Base-by-base conservation (phyloP, 2,113 vertebrate genomes). In the Ranitomeya variabilis region DNA sequence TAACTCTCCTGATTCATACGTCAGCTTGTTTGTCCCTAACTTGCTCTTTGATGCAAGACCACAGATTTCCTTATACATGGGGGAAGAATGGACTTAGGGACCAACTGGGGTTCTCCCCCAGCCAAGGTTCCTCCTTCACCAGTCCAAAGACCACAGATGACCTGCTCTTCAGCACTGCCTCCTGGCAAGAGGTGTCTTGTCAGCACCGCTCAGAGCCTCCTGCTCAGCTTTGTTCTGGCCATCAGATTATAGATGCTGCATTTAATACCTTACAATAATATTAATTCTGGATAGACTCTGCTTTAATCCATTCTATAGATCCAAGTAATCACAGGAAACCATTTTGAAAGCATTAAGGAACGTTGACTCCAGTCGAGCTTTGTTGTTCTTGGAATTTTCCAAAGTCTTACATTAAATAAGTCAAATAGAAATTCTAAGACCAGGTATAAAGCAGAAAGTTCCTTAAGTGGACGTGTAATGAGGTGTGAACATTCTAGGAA, bases 381-480 rank as follows among this genome's bases (percentile, higher is more conserved):
- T 83, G 81, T 83, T 83, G 81, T 83, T 83, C n/a, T 83, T 83
- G 81, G 81, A 83, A 52, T 83, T 83, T 67, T 52, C 31, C 59
- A 26, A 83, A 73, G 83, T 23, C 67, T 73, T 66, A 83, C 59
- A 59, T 85, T 71, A 85, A 73, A 55, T n/a, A 57, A 85, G 81
- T 73, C 55, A 74, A 85, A 74, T 59, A 31, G 59, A 87, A 87
- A 77, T 12, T 37, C 31, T 77, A 77, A 77, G 55, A 86, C 54
- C 26, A 9, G 71, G 69, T 62, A 79, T 18, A 80, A 74, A 88
- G 54, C 57, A 88, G 57, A 45, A 74, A 23, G 19, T 83, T 83
- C 80, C 87, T 88, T 83, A 71, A 74, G 80, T 88, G 55, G 80
- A 74, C 87, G 54, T 64, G 87, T 88, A 88, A 88, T 83, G 87